Percentiles rank a stretch among this genome's conserved stretches.
These are phyloP conservation scores for Cyclura pinguis DNA, from an alignment of 2,797 vertebrate genomes.

Conservation along the genomic window DNA sequence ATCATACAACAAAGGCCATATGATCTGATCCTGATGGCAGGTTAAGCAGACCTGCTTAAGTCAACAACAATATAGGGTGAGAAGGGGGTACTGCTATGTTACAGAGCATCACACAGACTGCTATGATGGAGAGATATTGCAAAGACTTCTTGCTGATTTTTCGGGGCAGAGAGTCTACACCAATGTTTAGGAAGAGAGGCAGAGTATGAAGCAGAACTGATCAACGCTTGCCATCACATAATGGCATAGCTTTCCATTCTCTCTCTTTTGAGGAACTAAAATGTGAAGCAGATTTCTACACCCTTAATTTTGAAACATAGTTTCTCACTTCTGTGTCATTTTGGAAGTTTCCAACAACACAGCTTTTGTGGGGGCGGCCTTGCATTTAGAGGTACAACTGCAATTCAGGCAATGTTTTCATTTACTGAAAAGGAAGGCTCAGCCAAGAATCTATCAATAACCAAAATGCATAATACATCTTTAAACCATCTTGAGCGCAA, in stretches of 20 bases:
- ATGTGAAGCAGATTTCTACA: slow-evolving; percentile 71
- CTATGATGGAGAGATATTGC: not conserved
- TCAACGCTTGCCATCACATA: slow-evolving; percentile 52
- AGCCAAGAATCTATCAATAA: slow-evolving; percentile 78
- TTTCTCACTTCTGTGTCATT: slow-evolving; percentile 70
- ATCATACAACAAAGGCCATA: not conserved
- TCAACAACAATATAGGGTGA: not conserved
- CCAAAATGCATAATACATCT: slow-evolving; percentile 57
- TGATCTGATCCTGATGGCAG: not conserved
- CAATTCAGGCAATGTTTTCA: slow-evolving; percentile 69
- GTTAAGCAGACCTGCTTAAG: too few species aligned
- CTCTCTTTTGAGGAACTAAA: slow-evolving; percentile 30
- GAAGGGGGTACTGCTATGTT: not conserved
- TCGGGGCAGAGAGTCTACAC: too few species aligned
- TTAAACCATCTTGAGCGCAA: slow-evolving; percentile 60
- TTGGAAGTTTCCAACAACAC: slow-evolving; percentile 69
- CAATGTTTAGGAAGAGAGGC: not conserved
- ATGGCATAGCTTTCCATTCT: slow-evolving; percentile 27
- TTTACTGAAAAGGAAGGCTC: slow-evolving; percentile 71
- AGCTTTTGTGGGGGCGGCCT: slow-evolving; percentile 70
- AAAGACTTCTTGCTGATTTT: not conserved
- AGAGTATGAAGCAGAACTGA: not conserved
- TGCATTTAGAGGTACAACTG: slow-evolving; percentile 66
- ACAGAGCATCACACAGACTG: not conserved
- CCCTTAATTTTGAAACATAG: slow-evolving; percentile 73